Base-by-base conservation (phyloP, 2,888 invertebrate species). In the Brachypalpus laphriformis region DNA sequence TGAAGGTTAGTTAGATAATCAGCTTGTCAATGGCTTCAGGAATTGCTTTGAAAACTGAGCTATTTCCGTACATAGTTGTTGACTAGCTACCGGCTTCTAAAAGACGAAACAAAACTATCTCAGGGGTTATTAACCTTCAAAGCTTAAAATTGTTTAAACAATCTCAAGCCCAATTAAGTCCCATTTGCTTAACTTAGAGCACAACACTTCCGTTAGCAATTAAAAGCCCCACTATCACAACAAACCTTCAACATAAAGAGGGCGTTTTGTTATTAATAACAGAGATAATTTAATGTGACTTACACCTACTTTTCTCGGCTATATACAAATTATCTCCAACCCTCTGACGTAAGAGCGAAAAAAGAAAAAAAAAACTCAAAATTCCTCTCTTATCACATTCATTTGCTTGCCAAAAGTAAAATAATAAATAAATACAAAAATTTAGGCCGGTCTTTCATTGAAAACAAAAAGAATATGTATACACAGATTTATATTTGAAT, bases 191-290 rank as follows among this genome's bases (percentile, higher is more conserved):
- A 5, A 14, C 4, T 25, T 42, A 42, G 22, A n/a, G 6, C 5
- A 2, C 1, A 18, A 31, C 0, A 51, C 37, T 11, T 25, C 34
- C 16, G 9, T 5, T 47, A 14, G 1, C 4, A 28, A 20, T 18
- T 61, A 16, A 37, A 37, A 37, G 14, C 22, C 40, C 20, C 9
- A 47, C 3, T n/a, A 47, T 47, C 47, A 28, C 1, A 20, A 11
- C 11, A 20, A 16, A 18, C 61, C 34, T 28, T 31, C 18, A 47
- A 3, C 14, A 9, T 16, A 40, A 16, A 40, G 18, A 54, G 54
- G 40, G 68, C 40, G 25, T 54, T 40, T 68, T 68, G n/a, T 68
- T 68, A 28, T 40, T 54, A 18, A 68, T 68, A 16, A 14, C 56
- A 16, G 8, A 34, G 20, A 22, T 34, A 65, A 49, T 37, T 37